These are phyloP conservation scores for Ara ararauna DNA, from an alignment of 2,797 vertebrate species.

Conservation along the genomic window DNA sequence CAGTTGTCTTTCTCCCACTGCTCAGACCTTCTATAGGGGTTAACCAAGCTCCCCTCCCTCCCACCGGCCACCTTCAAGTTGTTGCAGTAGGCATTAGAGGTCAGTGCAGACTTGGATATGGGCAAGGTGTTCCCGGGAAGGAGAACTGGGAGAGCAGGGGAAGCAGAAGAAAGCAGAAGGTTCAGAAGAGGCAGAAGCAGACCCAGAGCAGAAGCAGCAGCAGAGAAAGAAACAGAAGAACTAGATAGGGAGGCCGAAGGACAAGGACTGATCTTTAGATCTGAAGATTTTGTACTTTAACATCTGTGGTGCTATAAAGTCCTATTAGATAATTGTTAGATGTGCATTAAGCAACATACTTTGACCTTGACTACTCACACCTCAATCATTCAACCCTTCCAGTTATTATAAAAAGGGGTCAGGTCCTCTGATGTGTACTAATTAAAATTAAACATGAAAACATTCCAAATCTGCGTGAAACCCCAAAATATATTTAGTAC, in stretches of 20 bases:
- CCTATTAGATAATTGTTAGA: background rate
- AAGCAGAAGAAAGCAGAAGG: background rate
- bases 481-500: constrained; percentile 12
- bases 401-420: constrained; percentile 20
- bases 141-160: background rate
- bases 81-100: constrained; percentile 26
- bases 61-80: background rate
- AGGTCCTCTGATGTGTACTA: constrained; percentile 7
- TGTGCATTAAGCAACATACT: background rate
- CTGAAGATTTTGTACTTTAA: background rate
- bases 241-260: fast-evolving
- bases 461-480: constrained; percentile 14
- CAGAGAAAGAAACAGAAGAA: background rate
- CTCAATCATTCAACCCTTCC: background rate
- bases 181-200: background rate
- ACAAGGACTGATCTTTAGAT: background rate
- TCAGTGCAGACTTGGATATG: constrained; percentile 32
- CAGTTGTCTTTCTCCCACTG: background rate
- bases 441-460: constrained; percentile 26
- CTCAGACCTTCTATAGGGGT: background rate
- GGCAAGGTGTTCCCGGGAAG: background rate
- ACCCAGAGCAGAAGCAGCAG: background rate
- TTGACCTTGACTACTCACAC: constrained; percentile 33
- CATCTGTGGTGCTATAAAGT: background rate
- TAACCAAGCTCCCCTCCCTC: background rate